phyloP scores from a whole-genome alignment of 1,140 invertebrate genomes.

The Listronotus bonariensis region DNA sequence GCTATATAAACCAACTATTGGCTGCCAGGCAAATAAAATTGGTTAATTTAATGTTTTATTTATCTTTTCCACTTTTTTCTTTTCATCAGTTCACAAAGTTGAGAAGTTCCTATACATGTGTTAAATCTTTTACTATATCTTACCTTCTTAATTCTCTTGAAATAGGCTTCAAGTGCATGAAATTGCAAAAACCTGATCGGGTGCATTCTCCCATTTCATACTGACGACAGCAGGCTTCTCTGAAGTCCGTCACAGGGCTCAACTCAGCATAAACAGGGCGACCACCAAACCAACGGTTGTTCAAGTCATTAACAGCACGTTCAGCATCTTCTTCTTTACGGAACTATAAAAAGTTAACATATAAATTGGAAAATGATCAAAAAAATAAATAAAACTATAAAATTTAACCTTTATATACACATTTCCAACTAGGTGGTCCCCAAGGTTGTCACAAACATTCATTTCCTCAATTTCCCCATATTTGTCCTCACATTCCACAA shows the following conservation, averaged over 20 bases:
- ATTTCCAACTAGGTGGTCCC: conserved; percentile 97
- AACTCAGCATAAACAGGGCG: conserved; percentile 97
- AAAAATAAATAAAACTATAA: conserved; percentile 4
- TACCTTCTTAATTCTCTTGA: conserved; percentile 89
- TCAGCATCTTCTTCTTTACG: conserved; percentile 98
- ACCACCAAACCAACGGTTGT: conserved; percentile 99
- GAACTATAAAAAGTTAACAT: conserved; percentile 69
- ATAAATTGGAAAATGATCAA: not conserved
- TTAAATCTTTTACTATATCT: too few relatives aligned
- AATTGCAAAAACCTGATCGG: conserved; percentile 98
- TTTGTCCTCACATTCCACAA: conserved; percentile 97
- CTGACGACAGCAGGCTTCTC: conserved; percentile 98
- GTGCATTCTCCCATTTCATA: conserved; percentile 99
- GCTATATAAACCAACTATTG: too few relatives aligned
- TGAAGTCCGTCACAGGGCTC: conserved; percentile 97
- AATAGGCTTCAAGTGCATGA: conserved; percentile 99
- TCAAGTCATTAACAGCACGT: conserved; percentile 93
- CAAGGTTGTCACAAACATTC: conserved; percentile 99
- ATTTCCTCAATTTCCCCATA: conserved; percentile 99
- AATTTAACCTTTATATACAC: conserved; percentile 89
- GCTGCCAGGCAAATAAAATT: too few relatives aligned
- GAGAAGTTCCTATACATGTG: too few relatives aligned
- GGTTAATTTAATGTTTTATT: too few relatives aligned
- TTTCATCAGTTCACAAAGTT: too few relatives aligned
- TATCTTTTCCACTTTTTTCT: too few relatives aligned